phyloP scores from a whole-genome alignment of 2,797 vertebrate species.

The Ptychobarbus kaznakovi region DNA sequence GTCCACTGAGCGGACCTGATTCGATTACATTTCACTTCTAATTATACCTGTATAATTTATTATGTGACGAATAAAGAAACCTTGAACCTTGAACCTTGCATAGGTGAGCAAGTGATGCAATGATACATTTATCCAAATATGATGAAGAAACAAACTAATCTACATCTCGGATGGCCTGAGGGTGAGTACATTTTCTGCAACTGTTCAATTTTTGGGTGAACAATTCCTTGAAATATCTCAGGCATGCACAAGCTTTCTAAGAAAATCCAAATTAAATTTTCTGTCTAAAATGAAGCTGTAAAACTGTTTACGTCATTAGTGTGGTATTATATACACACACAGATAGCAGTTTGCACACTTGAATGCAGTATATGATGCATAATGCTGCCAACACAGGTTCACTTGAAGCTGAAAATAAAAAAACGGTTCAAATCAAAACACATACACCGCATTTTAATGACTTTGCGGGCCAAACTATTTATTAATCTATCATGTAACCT shows the following conservation, averaged over 20 bases:
- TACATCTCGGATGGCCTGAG: not conserved
- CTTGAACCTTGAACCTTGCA: too few species aligned
- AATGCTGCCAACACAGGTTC: not conserved
- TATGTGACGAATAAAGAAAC: too few species aligned
- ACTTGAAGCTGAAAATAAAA: constrained; percentile 40
- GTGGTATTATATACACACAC: not conserved
- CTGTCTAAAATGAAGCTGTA: not conserved
- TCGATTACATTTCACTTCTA: too few species aligned
- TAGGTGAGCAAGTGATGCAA: not conserved
- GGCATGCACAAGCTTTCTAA: constrained; percentile 3
- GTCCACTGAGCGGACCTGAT: too few species aligned
- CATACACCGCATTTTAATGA: constrained; percentile 54
- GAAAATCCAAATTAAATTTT: not conserved
- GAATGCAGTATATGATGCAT: constrained; percentile 25
- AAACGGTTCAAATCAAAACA: constrained; percentile 51
- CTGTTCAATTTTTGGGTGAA: not conserved
- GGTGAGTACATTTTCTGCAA: not conserved
- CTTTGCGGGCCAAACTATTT: constrained; percentile 74
- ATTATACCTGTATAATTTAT: too few species aligned
- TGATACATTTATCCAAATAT: not conserved
- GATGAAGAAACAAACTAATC: not conserved
- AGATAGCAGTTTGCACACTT: not conserved
- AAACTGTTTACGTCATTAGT: not conserved
- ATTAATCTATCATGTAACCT: constrained; percentile 63
- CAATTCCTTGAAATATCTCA: not conserved